Evolutionary conservation across 2,888 invertebrate species (phyloP).

Genomic region (Drosophila kokeensis): DNA sequence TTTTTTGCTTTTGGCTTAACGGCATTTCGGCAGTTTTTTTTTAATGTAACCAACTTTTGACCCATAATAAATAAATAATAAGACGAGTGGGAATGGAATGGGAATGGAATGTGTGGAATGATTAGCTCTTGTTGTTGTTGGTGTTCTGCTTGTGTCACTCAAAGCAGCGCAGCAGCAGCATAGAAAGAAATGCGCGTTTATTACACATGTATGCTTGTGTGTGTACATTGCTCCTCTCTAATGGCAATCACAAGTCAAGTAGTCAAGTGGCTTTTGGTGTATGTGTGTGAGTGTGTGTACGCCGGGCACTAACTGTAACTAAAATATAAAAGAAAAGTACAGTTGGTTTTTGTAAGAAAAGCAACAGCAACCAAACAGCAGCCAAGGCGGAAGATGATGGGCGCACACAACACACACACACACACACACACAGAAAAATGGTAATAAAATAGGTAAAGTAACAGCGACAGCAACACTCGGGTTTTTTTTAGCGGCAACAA

Average conservation of each 20-base stretch:
- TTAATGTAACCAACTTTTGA: slow-evolving; percentile 71
- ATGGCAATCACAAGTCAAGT: slow-evolving; percentile 78
- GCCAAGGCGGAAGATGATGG: slow-evolving; percentile 61
- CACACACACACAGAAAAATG: slow-evolving; percentile 52
- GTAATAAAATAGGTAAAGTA: slow-evolving; percentile 80
- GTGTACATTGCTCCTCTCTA: slow-evolving; percentile 66
- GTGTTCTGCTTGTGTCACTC: slow-evolving; percentile 45
- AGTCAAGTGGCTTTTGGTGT: slow-evolving; percentile 75
- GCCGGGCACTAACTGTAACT: slow-evolving; percentile 74
- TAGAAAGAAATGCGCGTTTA: slow-evolving; percentile 51
- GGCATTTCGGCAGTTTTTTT: slow-evolving; percentile 43
- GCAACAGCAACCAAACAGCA: slow-evolving; percentile 42
- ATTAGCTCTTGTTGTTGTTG: slow-evolving; percentile 4
- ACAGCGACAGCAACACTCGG: slow-evolving; percentile 53
- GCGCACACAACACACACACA: slow-evolving; percentile 10
- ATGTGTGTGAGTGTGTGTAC: slow-evolving; percentile 24
- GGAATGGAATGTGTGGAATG: slow-evolving; percentile 30
- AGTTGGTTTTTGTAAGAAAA: slow-evolving; percentile 80
- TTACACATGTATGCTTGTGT: slow-evolving; percentile 13
- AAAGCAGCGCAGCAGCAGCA: slow-evolving; percentile 30
- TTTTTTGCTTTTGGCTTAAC: slow-evolving; percentile 39
- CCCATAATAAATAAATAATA: slow-evolving; percentile 64
- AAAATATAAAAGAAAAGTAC: slow-evolving; percentile 74
- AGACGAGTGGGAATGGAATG: slow-evolving; percentile 33
- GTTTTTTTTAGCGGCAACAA: slow-evolving; percentile 9